phyloP scores from a whole-genome alignment of 2,888 invertebrate species.

The Acholoe squamosa region DNA sequence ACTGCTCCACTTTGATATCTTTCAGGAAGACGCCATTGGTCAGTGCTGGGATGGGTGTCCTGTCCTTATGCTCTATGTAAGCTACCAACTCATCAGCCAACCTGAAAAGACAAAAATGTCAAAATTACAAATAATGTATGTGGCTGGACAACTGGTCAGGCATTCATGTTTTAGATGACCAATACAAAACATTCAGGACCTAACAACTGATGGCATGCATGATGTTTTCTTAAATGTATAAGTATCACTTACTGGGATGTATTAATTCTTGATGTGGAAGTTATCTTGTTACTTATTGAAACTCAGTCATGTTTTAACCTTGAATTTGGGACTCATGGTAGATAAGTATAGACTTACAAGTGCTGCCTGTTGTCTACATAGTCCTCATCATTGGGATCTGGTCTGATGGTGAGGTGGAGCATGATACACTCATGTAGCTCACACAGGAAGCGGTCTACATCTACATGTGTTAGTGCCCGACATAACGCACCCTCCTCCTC shows the following conservation, averaged over 20 bases:
- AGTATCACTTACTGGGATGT: too few species aligned
- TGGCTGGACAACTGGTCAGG: too few species aligned
- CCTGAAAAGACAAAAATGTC: neutral
- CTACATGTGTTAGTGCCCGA: constrained; percentile 62
- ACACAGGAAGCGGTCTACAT: constrained; percentile 64
- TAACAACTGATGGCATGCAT: too few species aligned
- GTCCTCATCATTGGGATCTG: constrained; percentile 65
- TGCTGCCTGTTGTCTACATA: constrained; percentile 61
- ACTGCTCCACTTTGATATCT: constrained; percentile 66
- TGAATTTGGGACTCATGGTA: too few species aligned
- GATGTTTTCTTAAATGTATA: too few species aligned
- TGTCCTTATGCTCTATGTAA: constrained; percentile 24
- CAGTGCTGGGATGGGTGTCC: constrained; percentile 31
- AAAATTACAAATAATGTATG: too few species aligned
- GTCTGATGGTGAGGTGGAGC: constrained; percentile 64
- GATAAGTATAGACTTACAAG: neutral
- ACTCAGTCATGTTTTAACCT: too few species aligned
- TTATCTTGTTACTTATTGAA: too few species aligned
- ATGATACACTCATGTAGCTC: constrained; percentile 69
- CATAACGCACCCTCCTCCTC: constrained; percentile 59
- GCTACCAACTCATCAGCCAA: neutral
- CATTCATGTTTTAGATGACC: too few species aligned
- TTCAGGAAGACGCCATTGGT: constrained; percentile 65
- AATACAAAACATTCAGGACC: too few species aligned
- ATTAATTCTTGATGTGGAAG: too few species aligned